phyloP scores from a whole-genome alignment of 2,797 vertebrate species.

The Monodelphis domestica region DNA sequence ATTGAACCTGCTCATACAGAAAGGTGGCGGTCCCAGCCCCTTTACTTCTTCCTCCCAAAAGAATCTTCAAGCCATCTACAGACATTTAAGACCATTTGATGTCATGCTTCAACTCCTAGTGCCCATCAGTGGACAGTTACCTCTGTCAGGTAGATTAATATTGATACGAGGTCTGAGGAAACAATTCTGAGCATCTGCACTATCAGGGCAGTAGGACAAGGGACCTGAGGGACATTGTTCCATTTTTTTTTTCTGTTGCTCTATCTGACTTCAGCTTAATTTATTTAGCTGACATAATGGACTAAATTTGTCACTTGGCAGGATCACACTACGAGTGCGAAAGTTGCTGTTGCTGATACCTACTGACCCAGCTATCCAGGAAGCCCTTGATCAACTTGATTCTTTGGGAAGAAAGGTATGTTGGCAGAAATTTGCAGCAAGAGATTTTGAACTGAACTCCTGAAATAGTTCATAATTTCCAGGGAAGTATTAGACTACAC shows the following conservation, averaged over 20 bases:
- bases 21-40: too few species aligned
- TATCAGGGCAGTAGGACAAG: background rate
- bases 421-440: background rate
- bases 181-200: background rate
- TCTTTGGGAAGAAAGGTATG: constrained; percentile 89
- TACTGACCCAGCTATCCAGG: constrained; percentile 98
- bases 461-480: background rate
- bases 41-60: background rate
- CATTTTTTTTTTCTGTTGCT: background rate
- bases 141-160: background rate
- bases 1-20: too few species aligned
- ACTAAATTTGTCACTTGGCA: constrained; percentile 80
- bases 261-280: background rate
- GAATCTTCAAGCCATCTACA: background rate
- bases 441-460: background rate
- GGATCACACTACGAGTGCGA: constrained; percentile 97
- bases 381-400: constrained; percentile 94
- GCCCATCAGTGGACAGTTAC: too few species aligned
- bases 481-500: constrained; percentile 1
- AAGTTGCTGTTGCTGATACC: constrained; percentile 97
- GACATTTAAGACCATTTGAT: background rate
- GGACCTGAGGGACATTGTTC: background rate
- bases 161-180: background rate
- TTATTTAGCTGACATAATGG: constrained; percentile 42
- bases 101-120: background rate